Conservation (phyloP, 2,888 invertebrate species). For the Therioaphis trifolii region DNA sequence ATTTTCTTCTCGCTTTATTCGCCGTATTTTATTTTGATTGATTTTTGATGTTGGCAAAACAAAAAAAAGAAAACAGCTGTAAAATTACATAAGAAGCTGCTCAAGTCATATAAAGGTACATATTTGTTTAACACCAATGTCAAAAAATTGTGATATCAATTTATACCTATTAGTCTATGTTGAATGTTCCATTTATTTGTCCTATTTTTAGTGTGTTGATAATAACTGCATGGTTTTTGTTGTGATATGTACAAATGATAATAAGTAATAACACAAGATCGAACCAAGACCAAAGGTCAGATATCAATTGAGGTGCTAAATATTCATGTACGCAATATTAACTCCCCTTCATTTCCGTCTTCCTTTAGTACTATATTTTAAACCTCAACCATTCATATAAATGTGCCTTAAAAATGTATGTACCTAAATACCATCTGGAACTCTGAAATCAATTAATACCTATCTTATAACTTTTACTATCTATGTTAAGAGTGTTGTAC, state of each 20-base stretch:
- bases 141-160: conserved; percentile 48
- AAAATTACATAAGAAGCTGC: neutral
- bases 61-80: neutral
- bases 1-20: conserved; percentile 35
- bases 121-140: conserved; percentile 39
- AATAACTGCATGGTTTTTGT: neutral
- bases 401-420: conserved; percentile 41
- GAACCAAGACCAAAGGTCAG: neutral
- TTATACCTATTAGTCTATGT: neutral
- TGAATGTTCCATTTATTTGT: conserved; percentile 1
- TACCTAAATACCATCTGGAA: neutral
- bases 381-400: neutral
- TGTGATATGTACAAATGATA: conserved; percentile 23
- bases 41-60: conserved; percentile 51
- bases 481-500: neutral
- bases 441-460: neutral
- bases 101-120: conserved; percentile 33
- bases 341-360: neutral
- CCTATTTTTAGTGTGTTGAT: conserved; percentile 3
- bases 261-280: neutral
- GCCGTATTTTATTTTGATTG: conserved; percentile 47
- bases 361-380: conserved; percentile 10
- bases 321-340: neutral
- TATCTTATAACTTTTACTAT: neutral
- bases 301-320: conserved; percentile 21